Evolutionary conservation across 2,888 invertebrate genomes (phyloP).

Genomic region (Limnephilus auricula): DNA sequence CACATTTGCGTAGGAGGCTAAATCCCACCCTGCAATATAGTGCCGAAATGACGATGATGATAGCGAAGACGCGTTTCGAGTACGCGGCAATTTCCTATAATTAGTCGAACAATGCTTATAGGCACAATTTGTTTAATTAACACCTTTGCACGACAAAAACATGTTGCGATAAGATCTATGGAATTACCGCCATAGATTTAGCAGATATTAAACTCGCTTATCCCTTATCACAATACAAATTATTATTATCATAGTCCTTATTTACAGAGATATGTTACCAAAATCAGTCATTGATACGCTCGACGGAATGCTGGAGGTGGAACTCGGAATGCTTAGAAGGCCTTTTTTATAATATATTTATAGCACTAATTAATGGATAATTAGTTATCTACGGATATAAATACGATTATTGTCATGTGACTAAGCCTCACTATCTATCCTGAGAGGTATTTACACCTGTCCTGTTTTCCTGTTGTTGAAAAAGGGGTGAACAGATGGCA

Average conservation of each 20-base stretch:
- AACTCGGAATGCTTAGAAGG: background rate
- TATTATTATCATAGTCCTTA: background rate
- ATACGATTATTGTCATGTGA: background rate
- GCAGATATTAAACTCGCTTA: background rate
- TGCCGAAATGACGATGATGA: background rate
- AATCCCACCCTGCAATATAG: background rate
- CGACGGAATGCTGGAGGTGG: background rate
- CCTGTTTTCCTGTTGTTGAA: background rate
- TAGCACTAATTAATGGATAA: background rate
- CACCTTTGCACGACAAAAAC: background rate
- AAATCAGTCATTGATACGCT: background rate
- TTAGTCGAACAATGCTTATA: background rate
- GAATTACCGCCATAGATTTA: background rate
- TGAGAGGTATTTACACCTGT: background rate
- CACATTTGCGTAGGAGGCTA: no score
- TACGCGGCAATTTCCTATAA: background rate
- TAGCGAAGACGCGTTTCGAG: background rate
- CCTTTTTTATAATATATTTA: background rate
- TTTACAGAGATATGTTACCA: background rate
- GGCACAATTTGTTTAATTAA: background rate
- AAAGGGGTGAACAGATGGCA: background rate
- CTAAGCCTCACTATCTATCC: background rate
- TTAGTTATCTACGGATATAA: background rate
- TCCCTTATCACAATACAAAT: background rate
- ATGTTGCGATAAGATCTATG: background rate